Conservation (phyloP, 1,140 invertebrate genomes). For the Microvelia longipes region DNA sequence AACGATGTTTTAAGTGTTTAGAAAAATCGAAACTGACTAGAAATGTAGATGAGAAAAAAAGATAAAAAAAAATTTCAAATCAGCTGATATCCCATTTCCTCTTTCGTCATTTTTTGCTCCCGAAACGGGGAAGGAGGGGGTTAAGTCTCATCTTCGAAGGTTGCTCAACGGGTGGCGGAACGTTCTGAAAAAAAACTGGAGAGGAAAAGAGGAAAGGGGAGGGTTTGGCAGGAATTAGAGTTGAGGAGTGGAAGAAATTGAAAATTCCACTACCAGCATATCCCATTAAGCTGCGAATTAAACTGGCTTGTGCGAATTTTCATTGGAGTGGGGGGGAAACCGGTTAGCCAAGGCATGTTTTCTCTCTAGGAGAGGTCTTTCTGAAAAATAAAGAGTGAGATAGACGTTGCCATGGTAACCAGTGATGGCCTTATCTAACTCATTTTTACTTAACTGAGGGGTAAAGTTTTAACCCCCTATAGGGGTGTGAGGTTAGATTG, state of each 20-base stretch:
- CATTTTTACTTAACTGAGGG: too few relatives aligned
- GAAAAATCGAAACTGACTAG: too few relatives aligned
- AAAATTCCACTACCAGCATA: neutral
- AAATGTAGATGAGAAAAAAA: neutral
- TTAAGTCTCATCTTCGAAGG: too few relatives aligned
- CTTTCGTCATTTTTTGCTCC: neutral
- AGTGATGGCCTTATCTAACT: too few relatives aligned
- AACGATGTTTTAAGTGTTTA: too few relatives aligned
- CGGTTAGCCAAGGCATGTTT: neutral
- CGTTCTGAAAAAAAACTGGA: neutral
- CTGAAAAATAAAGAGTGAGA: neutral
- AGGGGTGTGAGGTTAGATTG: too few relatives aligned
- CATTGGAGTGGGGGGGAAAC: neutral
- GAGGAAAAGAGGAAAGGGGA: neutral
- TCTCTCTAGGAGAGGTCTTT: neutral
- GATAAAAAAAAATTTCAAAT: neutral
- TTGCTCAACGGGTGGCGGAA: too few relatives aligned
- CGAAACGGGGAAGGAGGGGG: neutral
- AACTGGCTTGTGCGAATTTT: neutral
- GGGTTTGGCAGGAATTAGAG: neutral
- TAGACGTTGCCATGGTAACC: neutral
- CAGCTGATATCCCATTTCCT: neutral
- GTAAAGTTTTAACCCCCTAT: too few relatives aligned
- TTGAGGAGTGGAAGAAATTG: neutral
- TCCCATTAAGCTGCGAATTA: neutral